These are phyloP conservation scores for Akabosia matsudoensis DNA, from an alignment of 1,140 invertebrate species.

Conservation along the genomic window DNA sequence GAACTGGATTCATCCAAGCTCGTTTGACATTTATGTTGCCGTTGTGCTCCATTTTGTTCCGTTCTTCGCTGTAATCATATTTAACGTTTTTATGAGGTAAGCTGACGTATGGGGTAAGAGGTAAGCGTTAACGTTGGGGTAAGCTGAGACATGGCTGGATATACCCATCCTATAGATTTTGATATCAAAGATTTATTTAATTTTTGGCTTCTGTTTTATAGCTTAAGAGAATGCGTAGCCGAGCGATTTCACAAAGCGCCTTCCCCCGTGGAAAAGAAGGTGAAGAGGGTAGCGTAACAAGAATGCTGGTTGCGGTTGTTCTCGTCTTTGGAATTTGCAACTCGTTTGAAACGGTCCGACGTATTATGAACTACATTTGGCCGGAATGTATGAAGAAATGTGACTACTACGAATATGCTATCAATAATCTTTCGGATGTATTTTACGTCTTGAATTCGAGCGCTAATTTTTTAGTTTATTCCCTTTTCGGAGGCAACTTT, in stretches of 20 bases:
- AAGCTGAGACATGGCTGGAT: background rate
- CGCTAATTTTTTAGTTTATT: slow-evolving; percentile 12
- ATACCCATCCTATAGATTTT: background rate
- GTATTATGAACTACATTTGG: slow-evolving; percentile 24
- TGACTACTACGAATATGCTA: slow-evolving; percentile 17
- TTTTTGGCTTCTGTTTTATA: too few relatives aligned
- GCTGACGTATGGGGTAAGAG: too few relatives aligned
- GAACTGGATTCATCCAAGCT: background rate
- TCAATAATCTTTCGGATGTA: slow-evolving; percentile 19
- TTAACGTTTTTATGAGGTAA: background rate
- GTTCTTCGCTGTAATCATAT: background rate
- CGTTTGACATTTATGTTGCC: slow-evolving; percentile 18
- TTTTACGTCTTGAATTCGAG: slow-evolving; percentile 28
- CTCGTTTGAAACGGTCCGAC: slow-evolving; percentile 29
- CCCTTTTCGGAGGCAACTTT: background rate
- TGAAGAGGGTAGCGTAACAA: slow-evolving; percentile 14
- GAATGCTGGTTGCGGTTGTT: slow-evolving; percentile 23
- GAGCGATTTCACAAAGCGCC: background rate
- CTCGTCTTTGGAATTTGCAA: slow-evolving; percentile 32
- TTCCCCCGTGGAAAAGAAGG: background rate
- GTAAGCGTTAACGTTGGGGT: too few relatives aligned
- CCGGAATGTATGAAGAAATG: background rate
- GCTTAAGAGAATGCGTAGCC: background rate
- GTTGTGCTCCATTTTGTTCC: slow-evolving; percentile 14
- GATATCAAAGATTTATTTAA: background rate